phyloP scores from a whole-genome alignment of 1,140 invertebrate genomes.

The Coptotermes formosanus region DNA sequence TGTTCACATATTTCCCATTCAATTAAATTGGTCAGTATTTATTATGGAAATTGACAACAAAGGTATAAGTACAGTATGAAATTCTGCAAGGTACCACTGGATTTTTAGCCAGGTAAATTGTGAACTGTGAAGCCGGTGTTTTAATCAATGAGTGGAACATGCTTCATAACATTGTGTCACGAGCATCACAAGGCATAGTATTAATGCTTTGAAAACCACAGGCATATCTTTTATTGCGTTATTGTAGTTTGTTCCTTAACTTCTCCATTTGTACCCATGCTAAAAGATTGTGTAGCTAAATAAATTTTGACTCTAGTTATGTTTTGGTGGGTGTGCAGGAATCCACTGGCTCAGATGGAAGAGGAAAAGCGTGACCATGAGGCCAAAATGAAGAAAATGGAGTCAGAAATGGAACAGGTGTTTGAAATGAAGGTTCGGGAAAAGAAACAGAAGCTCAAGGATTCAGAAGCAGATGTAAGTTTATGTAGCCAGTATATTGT shows the following conservation, averaged over 20 bases:
- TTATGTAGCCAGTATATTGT: neutral
- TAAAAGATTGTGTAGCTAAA: neutral
- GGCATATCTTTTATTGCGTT: neutral
- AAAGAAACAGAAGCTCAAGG: slow-evolving; percentile 90
- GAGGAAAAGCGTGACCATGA: slow-evolving; percentile 96
- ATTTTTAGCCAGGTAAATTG: no score
- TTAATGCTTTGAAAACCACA: neutral
- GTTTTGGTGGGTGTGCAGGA: slow-evolving; percentile 61
- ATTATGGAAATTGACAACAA: no score
- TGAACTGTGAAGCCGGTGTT: no score
- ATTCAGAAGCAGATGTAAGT: slow-evolving; percentile 84
- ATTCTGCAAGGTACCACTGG: no score
- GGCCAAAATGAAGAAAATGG: slow-evolving; percentile 95
- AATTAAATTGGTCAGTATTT: no score
- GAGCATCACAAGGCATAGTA: no score
- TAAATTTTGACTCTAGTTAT: neutral
- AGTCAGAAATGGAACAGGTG: slow-evolving; percentile 93
- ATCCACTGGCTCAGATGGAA: slow-evolving; percentile 96
- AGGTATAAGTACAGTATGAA: no score
- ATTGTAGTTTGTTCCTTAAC: slow-evolving; percentile 8
- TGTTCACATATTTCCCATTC: no score
- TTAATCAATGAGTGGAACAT: no score
- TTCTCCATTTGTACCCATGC: neutral
- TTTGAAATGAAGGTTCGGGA: slow-evolving; percentile 84
- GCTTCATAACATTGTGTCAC: no score